These are phyloP conservation scores for Anguilla rostrata DNA, from an alignment of 2,113 vertebrate species.

Conservation along the genomic window DNA sequence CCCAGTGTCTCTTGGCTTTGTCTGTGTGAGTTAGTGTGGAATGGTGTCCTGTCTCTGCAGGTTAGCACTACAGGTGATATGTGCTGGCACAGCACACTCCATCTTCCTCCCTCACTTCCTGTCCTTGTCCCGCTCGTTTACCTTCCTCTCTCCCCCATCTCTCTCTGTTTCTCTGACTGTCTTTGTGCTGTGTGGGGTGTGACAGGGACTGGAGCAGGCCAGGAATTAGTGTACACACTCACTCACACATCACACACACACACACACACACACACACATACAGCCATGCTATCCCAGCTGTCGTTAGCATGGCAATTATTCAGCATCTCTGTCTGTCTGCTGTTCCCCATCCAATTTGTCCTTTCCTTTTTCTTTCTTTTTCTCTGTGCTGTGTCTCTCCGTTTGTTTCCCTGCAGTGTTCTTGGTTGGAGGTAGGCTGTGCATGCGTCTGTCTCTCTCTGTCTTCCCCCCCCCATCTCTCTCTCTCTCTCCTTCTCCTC, in stretches of 20 bases:
- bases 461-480: neutral
- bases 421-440: no score
- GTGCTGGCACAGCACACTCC: conserved; percentile 7
- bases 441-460: neutral
- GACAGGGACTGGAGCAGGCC: neutral
- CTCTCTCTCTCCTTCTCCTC: neutral
- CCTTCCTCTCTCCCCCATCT: conserved; percentile 23
- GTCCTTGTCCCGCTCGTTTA: conserved; percentile 45
- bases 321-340: neutral
- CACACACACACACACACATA: neutral
- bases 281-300: neutral
- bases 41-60: conserved; percentile 4
- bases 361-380: neutral
- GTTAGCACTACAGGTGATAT: conserved; percentile 7
- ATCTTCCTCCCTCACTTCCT: conserved; percentile 1
- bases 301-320: neutral
- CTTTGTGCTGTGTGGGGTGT: neutral
- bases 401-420: neutral
- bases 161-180: conserved; percentile 33
- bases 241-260: conserved; percentile 10
- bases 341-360: neutral
- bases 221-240: no score
- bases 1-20: neutral
- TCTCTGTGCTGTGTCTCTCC: neutral
- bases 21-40: conserved; percentile 17